Conservation (phyloP, 2,113 vertebrate genomes). For the Platichthys stellatus region DNA sequence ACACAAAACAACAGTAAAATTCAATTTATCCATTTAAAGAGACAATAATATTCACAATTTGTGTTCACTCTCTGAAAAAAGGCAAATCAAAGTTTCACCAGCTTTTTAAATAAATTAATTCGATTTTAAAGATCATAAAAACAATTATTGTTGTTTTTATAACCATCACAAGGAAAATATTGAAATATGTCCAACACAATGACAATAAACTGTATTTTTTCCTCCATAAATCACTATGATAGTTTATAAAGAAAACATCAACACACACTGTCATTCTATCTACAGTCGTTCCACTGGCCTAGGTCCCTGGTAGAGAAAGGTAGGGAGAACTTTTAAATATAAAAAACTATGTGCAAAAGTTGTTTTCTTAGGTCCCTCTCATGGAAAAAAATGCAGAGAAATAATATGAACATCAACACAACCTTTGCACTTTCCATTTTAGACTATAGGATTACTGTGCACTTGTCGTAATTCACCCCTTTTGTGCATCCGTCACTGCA, state of each 20-base stretch:
- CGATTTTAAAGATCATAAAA: conserved; percentile 61
- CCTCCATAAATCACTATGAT: conserved; percentile 66
- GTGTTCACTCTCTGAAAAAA: conserved; percentile 60
- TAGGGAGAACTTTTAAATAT: conserved; percentile 54
- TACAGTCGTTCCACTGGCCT: conserved; percentile 73
- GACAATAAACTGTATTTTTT: conserved; percentile 62
- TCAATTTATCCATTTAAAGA: conserved; percentile 62
- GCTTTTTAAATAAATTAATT: conserved; percentile 44
- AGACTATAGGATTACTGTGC: conserved; percentile 41
- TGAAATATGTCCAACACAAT: conserved; percentile 78
- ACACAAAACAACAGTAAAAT: conserved; percentile 72
- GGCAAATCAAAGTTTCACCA: conserved; percentile 54
- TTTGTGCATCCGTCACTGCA: conserved; percentile 58
- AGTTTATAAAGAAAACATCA: conserved; percentile 72
- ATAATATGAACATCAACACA: conserved; percentile 59
- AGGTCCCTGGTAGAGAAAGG: conserved; percentile 64
- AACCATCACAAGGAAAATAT: conserved; percentile 77
- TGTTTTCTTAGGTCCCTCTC: conserved; percentile 64
- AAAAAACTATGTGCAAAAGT: conserved; percentile 74
- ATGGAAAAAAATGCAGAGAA: conserved; percentile 54
- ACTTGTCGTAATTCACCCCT: conserved; percentile 49
- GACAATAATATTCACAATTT: conserved; percentile 68
- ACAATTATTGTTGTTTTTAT: conserved; percentile 60
- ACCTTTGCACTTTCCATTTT: conserved; percentile 38
- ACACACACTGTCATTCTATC: conserved; percentile 65